These are phyloP conservation scores for Pseudorasbora parva DNA, from an alignment of 2,113 vertebrate genomes.

Conservation along the genomic window DNA sequence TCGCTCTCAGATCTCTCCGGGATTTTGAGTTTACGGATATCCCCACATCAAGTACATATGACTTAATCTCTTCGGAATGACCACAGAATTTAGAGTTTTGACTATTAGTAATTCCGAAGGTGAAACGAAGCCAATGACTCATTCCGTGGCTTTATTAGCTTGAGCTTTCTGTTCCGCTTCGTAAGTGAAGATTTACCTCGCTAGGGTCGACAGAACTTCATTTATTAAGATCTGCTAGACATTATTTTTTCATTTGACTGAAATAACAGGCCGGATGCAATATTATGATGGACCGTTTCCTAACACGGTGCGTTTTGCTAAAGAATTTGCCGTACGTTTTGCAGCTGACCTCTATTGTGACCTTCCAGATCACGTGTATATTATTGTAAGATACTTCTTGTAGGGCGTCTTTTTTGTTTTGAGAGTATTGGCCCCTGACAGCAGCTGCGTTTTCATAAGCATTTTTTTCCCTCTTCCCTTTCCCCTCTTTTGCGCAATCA, in stretches of 20 bases:
- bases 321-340: conserved; percentile 74
- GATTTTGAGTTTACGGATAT: conserved; percentile 47
- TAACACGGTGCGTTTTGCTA: conserved; percentile 47
- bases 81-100: conserved; percentile 22
- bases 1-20: conserved; percentile 8
- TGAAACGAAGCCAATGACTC: conserved; percentile 26
- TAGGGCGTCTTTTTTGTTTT: conserved; percentile 72
- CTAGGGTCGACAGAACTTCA: conserved; percentile 6
- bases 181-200: conserved; percentile 17
- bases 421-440: conserved; percentile 70
- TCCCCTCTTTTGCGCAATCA: conserved; percentile 70
- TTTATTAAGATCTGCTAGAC: not conserved
- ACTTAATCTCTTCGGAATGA: conserved; percentile 22
- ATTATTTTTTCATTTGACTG: not conserved
- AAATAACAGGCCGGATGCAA: conserved; percentile 16
- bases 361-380: conserved; percentile 73
- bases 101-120: not conserved
- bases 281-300: conserved; percentile 55
- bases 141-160: conserved; percentile 14
- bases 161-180: conserved; percentile 23
- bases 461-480: conserved; percentile 27
- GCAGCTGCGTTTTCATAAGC: conserved; percentile 80
- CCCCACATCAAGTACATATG: conserved; percentile 17
- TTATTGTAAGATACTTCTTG: conserved; percentile 77
- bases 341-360: conserved; percentile 67